Percentiles rank a stretch among this genome's conserved stretches.
phyloP scores from a whole-genome alignment of 2,888 invertebrate genomes.

The Drosophila paranaensis region DNA sequence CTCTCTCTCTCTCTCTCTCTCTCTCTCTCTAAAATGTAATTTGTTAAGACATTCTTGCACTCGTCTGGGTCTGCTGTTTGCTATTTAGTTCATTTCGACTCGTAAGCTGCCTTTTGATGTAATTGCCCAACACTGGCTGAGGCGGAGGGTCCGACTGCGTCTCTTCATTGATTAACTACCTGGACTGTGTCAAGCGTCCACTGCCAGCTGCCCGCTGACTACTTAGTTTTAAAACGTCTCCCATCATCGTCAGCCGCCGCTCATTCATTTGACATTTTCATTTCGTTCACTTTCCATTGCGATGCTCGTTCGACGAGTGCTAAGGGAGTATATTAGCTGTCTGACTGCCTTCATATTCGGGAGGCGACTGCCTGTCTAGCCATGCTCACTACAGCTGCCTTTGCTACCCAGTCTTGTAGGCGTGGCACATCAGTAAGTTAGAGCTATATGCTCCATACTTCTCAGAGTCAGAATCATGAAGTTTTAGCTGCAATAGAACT shows the following conservation, averaged over 20 bases:
- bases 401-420: no score
- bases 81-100: slow-evolving; percentile 69
- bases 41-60: slow-evolving; percentile 21
- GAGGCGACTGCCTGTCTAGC: no score
- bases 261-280: slow-evolving; percentile 68
- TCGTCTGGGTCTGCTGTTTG: slow-evolving; percentile 18
- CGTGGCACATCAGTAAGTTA: no score
- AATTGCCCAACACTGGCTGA: slow-evolving; percentile 46
- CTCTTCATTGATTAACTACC: slow-evolving; percentile 72
- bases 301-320: neutral
- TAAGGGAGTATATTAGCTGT: neutral
- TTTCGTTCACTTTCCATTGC: slow-evolving; percentile 20
- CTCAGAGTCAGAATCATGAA: neutral
- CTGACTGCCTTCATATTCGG: neutral
- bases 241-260: slow-evolving; percentile 15
- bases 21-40: slow-evolving; percentile 24
- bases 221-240: neutral
- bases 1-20: no score
- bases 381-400: no score
- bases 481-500: neutral
- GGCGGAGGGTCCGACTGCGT: slow-evolving; percentile 14
- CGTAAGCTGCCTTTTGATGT: slow-evolving; percentile 65
- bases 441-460: no score
- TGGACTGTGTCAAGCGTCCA: slow-evolving; percentile 11
- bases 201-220: neutral